Evolutionary conservation across 2,888 invertebrate genomes (phyloP), one percentile per base, ranked within the genome.

Genomic region (Meloe dianella): DNA sequence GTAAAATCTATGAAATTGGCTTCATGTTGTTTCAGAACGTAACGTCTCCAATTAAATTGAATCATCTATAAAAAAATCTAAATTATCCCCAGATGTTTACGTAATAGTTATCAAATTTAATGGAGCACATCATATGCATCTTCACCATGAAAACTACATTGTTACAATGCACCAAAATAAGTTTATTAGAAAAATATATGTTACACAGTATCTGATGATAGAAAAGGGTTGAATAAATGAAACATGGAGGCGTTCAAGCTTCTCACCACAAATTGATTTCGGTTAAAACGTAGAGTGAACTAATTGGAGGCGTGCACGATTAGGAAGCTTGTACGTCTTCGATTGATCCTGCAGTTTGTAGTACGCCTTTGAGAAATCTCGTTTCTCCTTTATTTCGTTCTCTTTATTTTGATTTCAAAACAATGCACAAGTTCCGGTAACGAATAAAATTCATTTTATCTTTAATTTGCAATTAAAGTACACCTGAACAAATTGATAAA

Each of bases 51-150:
- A 17, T 65, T 61, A 59, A 63, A 63, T 47, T n/a, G n/a, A 41
- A 32, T 58, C 29, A 62, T 20, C 60, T 65, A 64, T 66, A 66
- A 66, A 64, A 61, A 64, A 63, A 29, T 54, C 54, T 22, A 57
- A 14, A 60, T 62, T 63, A 65, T 65, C 38, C 61, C 61, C 66
- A 68, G 65, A 67, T 65, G 68, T 68, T 61, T 70, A 66, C 60
- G 70, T 68, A 66, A 68, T 64, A 62, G 41, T 64, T 68, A 60
- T 70, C 68, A 70, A 70, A 66, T 70, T 70, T 70, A 70, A 70
- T 70, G 63, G 70, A 70, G 60, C 67, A 41, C 47, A 67, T 64
- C 60, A 64, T 64, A 66, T 68, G 70, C 70, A 70, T 61, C 22
- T 51, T 47, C 22, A 57, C 66, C 66, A 54, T 66, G 64, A 70